Percentiles rank a stretch among this genome's conserved stretches.
phyloP scores from a whole-genome alignment of 1,140 invertebrate genomes.

The Maniola jurtina region DNA sequence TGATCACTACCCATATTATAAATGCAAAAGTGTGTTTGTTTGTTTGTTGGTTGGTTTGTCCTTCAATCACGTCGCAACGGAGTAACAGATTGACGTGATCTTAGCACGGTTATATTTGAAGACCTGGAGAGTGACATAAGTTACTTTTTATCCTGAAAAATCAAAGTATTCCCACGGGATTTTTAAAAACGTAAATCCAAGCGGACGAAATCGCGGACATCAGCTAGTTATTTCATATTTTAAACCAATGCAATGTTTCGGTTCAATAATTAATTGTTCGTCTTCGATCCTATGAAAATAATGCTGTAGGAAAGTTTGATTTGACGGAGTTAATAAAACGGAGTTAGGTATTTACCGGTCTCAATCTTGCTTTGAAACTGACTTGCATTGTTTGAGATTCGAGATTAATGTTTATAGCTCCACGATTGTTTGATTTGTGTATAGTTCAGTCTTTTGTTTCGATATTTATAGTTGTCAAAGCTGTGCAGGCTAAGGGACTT shows the following conservation, averaged over 20 bases:
- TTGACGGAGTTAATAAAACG: conserved; percentile 25
- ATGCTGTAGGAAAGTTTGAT: conserved; percentile 25
- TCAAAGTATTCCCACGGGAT: too few relatives aligned
- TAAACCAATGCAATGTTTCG: background rate
- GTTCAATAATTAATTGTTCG: background rate
- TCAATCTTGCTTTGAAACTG: conserved; percentile 4
- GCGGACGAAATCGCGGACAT: too few relatives aligned
- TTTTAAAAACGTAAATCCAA: too few relatives aligned
- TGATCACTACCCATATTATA: too few relatives aligned
- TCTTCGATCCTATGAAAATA: conserved; percentile 1
- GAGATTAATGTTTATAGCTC: conserved; percentile 23
- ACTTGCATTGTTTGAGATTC: conserved; percentile 16
- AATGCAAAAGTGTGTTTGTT: too few relatives aligned
- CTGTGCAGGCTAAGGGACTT: background rate
- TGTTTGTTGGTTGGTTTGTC: too few relatives aligned
- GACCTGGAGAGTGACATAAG: too few relatives aligned
- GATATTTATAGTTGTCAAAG: background rate
- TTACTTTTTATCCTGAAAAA: too few relatives aligned
- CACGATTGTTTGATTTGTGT: conserved; percentile 11
- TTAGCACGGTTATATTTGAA: too few relatives aligned
- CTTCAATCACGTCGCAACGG: too few relatives aligned
- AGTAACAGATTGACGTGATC: too few relatives aligned
- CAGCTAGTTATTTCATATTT: too few relatives aligned
- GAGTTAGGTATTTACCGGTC: conserved; percentile 19
- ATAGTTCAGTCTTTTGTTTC: conserved; percentile 20